phyloP scores from a whole-genome alignment of 1,140 invertebrate genomes.

The Goniozus legneri region DNA sequence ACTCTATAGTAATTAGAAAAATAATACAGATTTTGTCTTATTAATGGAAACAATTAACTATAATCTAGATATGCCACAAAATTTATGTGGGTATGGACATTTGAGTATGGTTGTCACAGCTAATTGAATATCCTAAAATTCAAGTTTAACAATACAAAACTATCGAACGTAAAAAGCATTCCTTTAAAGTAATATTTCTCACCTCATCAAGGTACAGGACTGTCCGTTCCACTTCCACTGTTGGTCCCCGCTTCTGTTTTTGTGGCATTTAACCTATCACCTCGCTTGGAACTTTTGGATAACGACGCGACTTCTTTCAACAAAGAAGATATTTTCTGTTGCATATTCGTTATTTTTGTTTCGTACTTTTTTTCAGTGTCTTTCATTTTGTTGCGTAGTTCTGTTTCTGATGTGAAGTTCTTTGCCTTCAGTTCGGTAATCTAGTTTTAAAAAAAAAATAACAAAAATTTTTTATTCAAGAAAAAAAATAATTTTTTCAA shows the following conservation, averaged over 20 bases:
- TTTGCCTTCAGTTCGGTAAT: slow-evolving; percentile 91
- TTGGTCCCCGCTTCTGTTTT: slow-evolving; percentile 60
- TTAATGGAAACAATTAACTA: slow-evolving; percentile 41
- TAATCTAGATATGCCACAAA: slow-evolving; percentile 14
- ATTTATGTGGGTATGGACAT: slow-evolving; percentile 35
- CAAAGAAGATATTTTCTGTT: slow-evolving; percentile 71
- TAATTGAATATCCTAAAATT: slow-evolving; percentile 40
- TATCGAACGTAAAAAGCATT: slow-evolving; percentile 19
- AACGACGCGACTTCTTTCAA: slow-evolving; percentile 82
- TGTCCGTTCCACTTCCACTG: slow-evolving; percentile 73
- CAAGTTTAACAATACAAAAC: slow-evolving; percentile 24
- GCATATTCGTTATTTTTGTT: slow-evolving; percentile 74
- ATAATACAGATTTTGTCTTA: slow-evolving; percentile 48
- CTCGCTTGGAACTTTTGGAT: slow-evolving; percentile 74
- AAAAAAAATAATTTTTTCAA: background rate
- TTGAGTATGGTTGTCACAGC: slow-evolving; percentile 40
- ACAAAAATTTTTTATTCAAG: background rate
- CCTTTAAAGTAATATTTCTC: slow-evolving; percentile 14
- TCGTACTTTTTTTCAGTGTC: slow-evolving; percentile 76
- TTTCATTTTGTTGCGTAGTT: slow-evolving; percentile 81
- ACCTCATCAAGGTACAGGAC: slow-evolving; percentile 59
- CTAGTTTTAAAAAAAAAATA: slow-evolving; percentile 54
- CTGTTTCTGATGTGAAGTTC: slow-evolving; percentile 83
- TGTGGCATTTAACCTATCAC: slow-evolving; percentile 50
- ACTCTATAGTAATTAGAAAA: slow-evolving; percentile 47